Evolutionary conservation across 2,797 vertebrate species (phyloP).

Genomic region (Notolabrus celidotus): DNA sequence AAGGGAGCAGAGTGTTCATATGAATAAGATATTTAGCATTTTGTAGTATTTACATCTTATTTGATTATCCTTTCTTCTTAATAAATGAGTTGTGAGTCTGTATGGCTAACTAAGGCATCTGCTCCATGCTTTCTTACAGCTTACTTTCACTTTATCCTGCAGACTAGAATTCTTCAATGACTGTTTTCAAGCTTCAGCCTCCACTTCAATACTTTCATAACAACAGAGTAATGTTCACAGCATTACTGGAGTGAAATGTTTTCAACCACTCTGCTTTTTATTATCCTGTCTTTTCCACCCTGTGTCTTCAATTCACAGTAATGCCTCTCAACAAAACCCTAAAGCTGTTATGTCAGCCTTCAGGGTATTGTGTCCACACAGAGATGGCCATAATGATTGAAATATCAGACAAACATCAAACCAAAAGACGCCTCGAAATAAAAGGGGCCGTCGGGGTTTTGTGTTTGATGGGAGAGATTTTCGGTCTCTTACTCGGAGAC

Average conservation of each 20-base stretch:
- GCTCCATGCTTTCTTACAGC: background rate
- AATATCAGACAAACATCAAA: background rate
- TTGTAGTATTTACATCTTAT: too few species aligned
- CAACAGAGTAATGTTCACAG: background rate
- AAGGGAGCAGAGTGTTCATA: conserved; percentile 24
- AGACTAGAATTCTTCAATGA: background rate
- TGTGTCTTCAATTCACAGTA: background rate
- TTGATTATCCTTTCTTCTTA: too few species aligned
- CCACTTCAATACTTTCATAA: background rate
- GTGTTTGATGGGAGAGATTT: background rate
- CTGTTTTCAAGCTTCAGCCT: background rate
- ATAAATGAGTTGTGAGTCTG: too few species aligned
- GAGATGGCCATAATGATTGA: background rate
- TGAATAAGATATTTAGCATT: conserved; percentile 19
- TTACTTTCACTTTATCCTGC: background rate
- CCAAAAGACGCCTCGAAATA: background rate
- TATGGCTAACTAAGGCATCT: too few species aligned
- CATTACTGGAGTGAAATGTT: background rate
- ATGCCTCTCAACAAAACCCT: background rate
- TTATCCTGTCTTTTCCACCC: background rate
- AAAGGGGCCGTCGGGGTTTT: background rate
- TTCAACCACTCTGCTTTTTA: background rate
- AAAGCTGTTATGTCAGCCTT: background rate
- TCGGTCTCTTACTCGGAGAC: background rate
- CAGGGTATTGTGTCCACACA: background rate